phyloP scores from a whole-genome alignment of 2,888 invertebrate genomes.

The Epirrhoe tristata region DNA sequence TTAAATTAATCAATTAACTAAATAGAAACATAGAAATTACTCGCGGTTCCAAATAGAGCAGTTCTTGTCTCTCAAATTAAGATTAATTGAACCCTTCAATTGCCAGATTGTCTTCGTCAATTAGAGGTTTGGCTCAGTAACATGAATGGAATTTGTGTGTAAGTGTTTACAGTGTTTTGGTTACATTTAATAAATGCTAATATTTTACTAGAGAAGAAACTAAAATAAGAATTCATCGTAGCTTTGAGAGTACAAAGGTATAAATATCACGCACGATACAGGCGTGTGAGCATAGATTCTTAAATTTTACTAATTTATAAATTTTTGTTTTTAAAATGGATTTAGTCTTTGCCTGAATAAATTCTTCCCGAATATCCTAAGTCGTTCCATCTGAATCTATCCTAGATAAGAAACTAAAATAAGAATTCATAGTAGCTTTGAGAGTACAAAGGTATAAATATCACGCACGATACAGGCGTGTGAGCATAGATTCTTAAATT shows the following conservation, averaged over 20 bases:
- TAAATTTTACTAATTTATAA: too few relatives aligned
- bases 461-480: too few relatives aligned
- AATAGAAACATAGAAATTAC: constrained; percentile 19
- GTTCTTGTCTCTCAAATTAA: constrained; percentile 35
- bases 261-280: too few relatives aligned
- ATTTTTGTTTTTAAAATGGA: too few relatives aligned
- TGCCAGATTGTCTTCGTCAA: constrained; percentile 32
- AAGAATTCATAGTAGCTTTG: neutral
- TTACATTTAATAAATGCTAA: neutral
- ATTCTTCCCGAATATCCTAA: too few relatives aligned
- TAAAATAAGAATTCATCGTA: neutral
- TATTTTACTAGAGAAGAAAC: neutral
- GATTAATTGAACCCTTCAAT: constrained; percentile 37
- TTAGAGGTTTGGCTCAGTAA: constrained; percentile 27
- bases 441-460: neutral
- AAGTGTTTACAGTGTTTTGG: neutral
- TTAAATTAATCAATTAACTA: constrained; percentile 8
- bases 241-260: neutral
- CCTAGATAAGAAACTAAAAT: too few relatives aligned
- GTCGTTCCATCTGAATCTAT: too few relatives aligned
- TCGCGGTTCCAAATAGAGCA: constrained; percentile 34
- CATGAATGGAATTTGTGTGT: constrained; percentile 17
- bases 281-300: too few relatives aligned
- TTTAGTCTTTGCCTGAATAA: too few relatives aligned
- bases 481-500: too few relatives aligned